These are phyloP conservation scores for Hyposoter dolosus DNA, from an alignment of 2,888 invertebrate genomes.

Conservation along the genomic window DNA sequence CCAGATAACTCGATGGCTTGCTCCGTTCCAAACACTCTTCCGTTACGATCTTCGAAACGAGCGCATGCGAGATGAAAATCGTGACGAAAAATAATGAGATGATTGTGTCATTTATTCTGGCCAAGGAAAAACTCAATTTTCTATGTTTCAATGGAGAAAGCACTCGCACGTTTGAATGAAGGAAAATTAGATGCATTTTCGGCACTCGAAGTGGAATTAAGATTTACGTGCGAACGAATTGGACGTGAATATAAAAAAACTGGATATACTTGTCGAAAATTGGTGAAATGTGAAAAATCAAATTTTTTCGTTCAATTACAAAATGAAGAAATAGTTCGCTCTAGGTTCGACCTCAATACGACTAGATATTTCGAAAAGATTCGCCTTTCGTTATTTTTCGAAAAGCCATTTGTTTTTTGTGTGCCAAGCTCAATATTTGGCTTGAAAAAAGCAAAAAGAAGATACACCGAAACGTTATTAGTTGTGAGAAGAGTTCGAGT, in stretches of 20 bases:
- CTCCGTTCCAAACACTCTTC: slow-evolving; percentile 1
- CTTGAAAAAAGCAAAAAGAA: neutral
- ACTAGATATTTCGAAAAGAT: neutral
- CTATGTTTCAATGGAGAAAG: neutral
- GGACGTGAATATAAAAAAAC: neutral
- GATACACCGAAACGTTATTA: neutral
- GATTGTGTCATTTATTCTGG: slow-evolving; percentile 53
- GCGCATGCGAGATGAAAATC: slow-evolving; percentile 20
- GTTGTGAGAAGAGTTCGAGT: neutral
- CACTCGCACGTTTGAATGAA: slow-evolving; percentile 5
- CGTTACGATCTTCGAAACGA: slow-evolving; percentile 38
- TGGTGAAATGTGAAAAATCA: no score
- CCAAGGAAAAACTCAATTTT: slow-evolving; percentile 29
- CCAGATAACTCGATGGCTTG: slow-evolving; percentile 50
- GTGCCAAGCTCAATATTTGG: neutral
- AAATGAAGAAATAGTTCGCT: no score
- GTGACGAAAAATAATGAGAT: slow-evolving; percentile 14
- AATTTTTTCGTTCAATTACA: no score
- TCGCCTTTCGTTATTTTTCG: neutral
- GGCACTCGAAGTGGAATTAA: neutral
- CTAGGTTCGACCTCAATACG: neutral
- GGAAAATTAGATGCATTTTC: neutral
- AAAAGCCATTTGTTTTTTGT: neutral
- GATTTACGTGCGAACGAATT: neutral
- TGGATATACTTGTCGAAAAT: no score